These are phyloP conservation scores for Idaea aversata DNA, from an alignment of 2,888 invertebrate genomes.

Conservation along the genomic window DNA sequence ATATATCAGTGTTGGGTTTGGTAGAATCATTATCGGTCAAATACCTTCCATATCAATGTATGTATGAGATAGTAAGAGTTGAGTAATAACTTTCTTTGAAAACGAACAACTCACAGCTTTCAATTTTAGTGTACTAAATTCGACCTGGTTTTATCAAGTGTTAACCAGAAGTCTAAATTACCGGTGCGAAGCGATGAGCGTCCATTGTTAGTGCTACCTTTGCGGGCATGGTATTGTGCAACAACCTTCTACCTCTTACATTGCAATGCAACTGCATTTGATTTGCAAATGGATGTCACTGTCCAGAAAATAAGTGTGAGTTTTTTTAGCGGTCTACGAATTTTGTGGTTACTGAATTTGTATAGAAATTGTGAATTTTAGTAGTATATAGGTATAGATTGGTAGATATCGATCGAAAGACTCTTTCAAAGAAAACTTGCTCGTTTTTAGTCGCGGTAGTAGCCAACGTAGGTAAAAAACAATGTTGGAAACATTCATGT, in stretches of 20 bases:
- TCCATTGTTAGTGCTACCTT: constrained; percentile 20
- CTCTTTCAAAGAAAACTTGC: too few relatives aligned
- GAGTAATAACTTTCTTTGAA: not conserved
- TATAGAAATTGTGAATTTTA: too few relatives aligned
- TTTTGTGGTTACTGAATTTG: too few relatives aligned
- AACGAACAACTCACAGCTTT: not conserved
- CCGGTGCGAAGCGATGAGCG: constrained; percentile 32
- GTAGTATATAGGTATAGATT: too few relatives aligned
- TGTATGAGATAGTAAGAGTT: not conserved
- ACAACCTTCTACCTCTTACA: constrained; percentile 13
- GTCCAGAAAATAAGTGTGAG: not conserved
- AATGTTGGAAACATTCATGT: too few relatives aligned
- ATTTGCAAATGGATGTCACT: constrained; percentile 21
- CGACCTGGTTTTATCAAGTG: constrained; percentile 18
- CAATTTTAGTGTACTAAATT: constrained; percentile 2
- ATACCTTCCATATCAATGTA: not conserved
- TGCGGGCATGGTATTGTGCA: constrained; percentile 25
- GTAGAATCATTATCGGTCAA: not conserved
- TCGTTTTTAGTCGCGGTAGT: too few relatives aligned
- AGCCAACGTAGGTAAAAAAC: too few relatives aligned
- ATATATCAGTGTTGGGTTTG: too few relatives aligned
- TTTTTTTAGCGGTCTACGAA: not conserved
- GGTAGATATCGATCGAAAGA: too few relatives aligned
- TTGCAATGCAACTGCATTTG: constrained; percentile 12
- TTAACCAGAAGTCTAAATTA: constrained; percentile 24